Evolutionary conservation across 2,888 invertebrate species (phyloP), one percentile per base, ranked within the genome.

Genomic region (Crossocerus cetratus): DNA sequence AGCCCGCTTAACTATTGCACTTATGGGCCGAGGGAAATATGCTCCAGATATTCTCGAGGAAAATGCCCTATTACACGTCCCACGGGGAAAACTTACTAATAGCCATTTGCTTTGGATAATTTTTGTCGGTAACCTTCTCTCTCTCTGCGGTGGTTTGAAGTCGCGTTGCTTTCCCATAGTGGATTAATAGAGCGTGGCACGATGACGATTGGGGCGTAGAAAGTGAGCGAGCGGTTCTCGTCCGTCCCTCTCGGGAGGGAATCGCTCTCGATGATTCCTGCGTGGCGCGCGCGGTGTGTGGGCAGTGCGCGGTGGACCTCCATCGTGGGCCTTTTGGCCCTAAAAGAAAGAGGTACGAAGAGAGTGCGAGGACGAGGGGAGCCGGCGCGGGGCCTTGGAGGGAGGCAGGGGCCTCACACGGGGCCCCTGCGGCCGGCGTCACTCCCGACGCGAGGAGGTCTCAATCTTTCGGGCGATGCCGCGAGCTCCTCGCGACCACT

Each of bases 371-470:
- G 67, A 55, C 43, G 21, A 67, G 43, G 21, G 70, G 16, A 16
- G 58, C 32, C 59, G 53, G 42, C 18, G 22, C 20, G 58, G 53
- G 55, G 53, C 65, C 43, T 59, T 43, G 58, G 53, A 65, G 64
- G 42, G 68, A 54, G 72, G 72, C 76, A n/a, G n/a, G 76, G 84
- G 78, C 83, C 83, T 79, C 83, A 82, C 84, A 80, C 79, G 77
- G 86, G 85, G 85, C 80, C 76, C 80, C 49, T 16, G n/a, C n/a
- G 49, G n/a, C 49, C 83, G 83, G 86, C 84, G 86, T 81, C 84
- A 86, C 82, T 80, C 86, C 76, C 86, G 80, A 80, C 86, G 86
- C 86, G 86, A 85, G 86, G 86, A 86, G 86, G 86, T 86, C 86
- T 86, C 86, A 86, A 86, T 86, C 86, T 86, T 83, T 84, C 83